Percentiles rank a stretch among this genome's conserved stretches.
Evolutionary conservation across 2,888 invertebrate species (phyloP).

Genomic region (Unio pictorum): DNA sequence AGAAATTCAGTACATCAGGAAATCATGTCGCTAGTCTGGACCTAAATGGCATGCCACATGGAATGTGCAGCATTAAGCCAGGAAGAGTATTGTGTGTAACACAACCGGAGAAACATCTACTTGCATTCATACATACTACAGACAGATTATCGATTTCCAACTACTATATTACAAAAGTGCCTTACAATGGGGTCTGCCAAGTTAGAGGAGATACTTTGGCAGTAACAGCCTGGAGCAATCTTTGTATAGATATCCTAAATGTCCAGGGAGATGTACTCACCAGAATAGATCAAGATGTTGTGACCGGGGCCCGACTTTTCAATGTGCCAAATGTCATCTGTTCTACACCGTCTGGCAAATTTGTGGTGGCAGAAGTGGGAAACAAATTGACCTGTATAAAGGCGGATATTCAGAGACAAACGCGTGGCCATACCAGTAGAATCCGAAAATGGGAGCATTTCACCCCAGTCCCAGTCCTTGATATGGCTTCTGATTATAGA

Average conservation of each 20-base stretch:
- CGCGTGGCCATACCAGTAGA: not conserved
- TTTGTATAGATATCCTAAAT: conserved; percentile 4
- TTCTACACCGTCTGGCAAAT: not conserved
- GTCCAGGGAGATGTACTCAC: conserved; percentile 3
- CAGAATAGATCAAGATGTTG: not conserved
- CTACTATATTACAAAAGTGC: not conserved
- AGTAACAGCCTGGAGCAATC: conserved; percentile 5
- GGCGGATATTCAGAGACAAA: not conserved
- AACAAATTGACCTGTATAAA: not conserved
- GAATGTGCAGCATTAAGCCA: not conserved
- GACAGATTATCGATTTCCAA: not conserved
- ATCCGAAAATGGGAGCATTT: conserved; percentile 2
- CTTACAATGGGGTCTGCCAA: conserved; percentile 6
- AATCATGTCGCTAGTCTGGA: not conserved
- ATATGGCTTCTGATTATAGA: conserved; percentile 1
- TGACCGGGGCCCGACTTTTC: not conserved
- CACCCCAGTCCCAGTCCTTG: conserved; percentile 2
- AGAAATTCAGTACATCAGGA: conserved; percentile 2
- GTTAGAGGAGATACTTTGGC: conserved; percentile 2
- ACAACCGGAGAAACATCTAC: conserved; percentile 7
- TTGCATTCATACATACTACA: conserved; percentile 4
- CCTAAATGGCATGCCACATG: conserved; percentile 8
- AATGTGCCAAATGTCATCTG: conserved; percentile 7
- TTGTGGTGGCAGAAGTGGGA: conserved; percentile 6
- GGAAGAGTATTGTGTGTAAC: conserved; percentile 2